Percentiles rank a stretch among this genome's conserved stretches.
Conservation (phyloP, 2,113 vertebrate species). For the Stigmatopora nigra region DNA sequence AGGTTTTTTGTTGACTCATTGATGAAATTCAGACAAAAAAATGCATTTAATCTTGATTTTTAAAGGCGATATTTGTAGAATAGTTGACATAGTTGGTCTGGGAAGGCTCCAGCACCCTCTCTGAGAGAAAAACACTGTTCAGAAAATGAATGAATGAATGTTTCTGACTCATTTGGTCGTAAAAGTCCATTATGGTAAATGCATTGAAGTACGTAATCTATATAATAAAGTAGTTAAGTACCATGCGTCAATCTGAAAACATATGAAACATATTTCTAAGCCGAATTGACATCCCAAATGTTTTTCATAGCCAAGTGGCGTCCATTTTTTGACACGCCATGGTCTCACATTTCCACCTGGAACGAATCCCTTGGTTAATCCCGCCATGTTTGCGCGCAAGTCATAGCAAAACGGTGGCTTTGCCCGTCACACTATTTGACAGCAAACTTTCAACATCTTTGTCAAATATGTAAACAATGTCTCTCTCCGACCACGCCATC, state of each 20-base stretch:
- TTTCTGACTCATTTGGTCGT: no score
- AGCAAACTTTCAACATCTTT: constrained; percentile 56
- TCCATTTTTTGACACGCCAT: neutral
- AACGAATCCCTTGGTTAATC: neutral
- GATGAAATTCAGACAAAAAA: neutral
- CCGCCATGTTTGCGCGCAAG: neutral
- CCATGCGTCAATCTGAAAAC: no score
- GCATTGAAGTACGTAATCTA: no score
- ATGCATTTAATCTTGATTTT: neutral
- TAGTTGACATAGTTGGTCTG: no score
- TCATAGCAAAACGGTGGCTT: constrained; percentile 29
- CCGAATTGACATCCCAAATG: neutral
- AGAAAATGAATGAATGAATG: no score
- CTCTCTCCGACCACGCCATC: constrained; percentile 16
- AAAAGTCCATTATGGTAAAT: no score
- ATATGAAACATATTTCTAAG: neutral
- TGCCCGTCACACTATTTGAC: constrained; percentile 51
- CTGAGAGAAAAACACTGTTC: no score
- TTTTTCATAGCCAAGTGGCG: neutral
- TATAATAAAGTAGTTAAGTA: no score
- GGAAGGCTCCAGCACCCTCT: no score
- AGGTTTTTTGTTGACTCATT: neutral
- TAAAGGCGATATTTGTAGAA: neutral
- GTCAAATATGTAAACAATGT: constrained; percentile 60
- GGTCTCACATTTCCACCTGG: neutral